These are phyloP conservation scores for Triops cancriformis DNA, from an alignment of 1,140 invertebrate species.

Conservation along the genomic window DNA sequence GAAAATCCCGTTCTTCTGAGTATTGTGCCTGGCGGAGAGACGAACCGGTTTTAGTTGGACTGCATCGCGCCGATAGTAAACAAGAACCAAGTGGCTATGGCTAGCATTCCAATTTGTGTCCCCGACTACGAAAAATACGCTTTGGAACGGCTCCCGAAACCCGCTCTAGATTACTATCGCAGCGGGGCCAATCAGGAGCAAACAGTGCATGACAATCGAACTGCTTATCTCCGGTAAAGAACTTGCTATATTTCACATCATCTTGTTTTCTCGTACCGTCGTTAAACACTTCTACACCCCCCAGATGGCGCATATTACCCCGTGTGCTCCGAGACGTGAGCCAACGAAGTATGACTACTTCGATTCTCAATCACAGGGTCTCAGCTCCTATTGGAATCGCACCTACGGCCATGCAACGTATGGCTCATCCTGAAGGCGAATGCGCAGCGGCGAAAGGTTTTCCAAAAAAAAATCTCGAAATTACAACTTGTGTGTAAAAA, in stretches of 20 bases:
- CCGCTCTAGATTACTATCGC: constrained; percentile 73
- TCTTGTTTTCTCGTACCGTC: neutral
- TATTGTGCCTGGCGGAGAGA: neutral
- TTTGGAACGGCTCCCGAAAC: constrained; percentile 51
- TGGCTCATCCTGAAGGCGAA: constrained; percentile 88
- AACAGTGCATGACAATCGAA: constrained; percentile 41
- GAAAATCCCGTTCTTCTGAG: neutral
- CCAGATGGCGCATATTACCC: constrained; percentile 66
- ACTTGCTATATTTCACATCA: neutral
- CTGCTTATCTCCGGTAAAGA: constrained; percentile 28
- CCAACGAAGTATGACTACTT: constrained; percentile 51
- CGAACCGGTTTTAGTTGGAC: neutral
- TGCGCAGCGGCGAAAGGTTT: constrained; percentile 70
- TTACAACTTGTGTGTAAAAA: neutral
- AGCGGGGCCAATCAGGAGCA: constrained; percentile 77
- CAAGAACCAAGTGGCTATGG: neutral
- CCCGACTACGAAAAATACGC: constrained; percentile 73
- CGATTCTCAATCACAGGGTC: constrained; percentile 56
- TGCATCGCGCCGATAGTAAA: neutral
- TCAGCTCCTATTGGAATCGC: constrained; percentile 77
- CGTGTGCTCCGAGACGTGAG: constrained; percentile 69
- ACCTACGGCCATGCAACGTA: constrained; percentile 84
- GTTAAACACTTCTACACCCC: constrained; percentile 24
- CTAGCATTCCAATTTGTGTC: constrained; percentile 52
- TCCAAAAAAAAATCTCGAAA: neutral